Conservation (phyloP, 2,113 vertebrate species). For the Charina bottae region DNA sequence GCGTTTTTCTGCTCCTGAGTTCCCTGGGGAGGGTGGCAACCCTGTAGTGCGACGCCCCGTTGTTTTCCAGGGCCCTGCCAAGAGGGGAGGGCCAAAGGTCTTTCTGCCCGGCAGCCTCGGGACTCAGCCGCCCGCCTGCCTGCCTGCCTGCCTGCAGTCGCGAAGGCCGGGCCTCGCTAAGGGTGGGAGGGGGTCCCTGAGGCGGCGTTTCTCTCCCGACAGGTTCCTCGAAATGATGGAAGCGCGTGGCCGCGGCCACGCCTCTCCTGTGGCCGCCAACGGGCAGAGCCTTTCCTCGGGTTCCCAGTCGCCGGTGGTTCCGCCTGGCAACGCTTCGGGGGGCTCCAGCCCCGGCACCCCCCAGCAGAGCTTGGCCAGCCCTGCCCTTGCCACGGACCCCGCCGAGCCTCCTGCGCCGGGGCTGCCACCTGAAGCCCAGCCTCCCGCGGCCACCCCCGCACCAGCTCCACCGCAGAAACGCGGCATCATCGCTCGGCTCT, state of each 20-base stretch:
- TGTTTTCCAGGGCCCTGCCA: too few species aligned
- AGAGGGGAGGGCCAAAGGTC: too few species aligned
- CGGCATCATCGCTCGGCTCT: slow-evolving; percentile 90
- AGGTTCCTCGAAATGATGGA: slow-evolving; percentile 96
- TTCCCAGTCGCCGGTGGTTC: slow-evolving; percentile 90
- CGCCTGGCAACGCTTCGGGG: slow-evolving; percentile 80
- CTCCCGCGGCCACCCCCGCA: slow-evolving; percentile 22
- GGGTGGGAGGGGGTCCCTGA: too few species aligned
- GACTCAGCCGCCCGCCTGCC: too few species aligned
- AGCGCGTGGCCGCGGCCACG: slow-evolving; percentile 81
- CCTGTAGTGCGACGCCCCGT: too few species aligned
- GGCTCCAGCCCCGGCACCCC: slow-evolving; percentile 92
- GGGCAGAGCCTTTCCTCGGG: slow-evolving; percentile 93
- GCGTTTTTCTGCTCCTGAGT: too few species aligned
- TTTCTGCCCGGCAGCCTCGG: too few species aligned
- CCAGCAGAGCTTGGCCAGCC: slow-evolving; percentile 70
- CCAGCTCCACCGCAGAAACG: slow-evolving; percentile 73
- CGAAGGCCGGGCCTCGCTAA: too few species aligned
- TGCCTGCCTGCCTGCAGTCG: too few species aligned
- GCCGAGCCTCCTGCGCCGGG: neutral
- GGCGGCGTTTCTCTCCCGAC: neutral
- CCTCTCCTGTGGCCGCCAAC: slow-evolving; percentile 80
- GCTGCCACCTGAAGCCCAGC: slow-evolving; percentile 54
- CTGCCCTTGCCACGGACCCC: slow-evolving; percentile 49
- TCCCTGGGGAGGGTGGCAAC: too few species aligned